Base-by-base conservation (phyloP, 64 coral and sea anemone genomes). In the Dendrophyllia cribrosa region DNA sequence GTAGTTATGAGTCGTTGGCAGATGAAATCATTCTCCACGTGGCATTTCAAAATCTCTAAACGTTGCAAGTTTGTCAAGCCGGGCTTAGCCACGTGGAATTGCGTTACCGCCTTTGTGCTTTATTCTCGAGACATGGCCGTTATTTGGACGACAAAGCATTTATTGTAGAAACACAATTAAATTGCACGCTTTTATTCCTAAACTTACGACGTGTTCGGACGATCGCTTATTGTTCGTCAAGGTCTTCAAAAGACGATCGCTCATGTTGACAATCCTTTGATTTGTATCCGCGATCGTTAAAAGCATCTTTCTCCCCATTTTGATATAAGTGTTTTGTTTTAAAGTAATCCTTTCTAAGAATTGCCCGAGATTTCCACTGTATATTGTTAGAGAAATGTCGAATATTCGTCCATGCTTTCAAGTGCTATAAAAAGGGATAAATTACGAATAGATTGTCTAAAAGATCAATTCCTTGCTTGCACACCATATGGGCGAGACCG, bases 1-100 rank as follows among this genome's bases (percentile, higher is more conserved):
- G 62, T 67, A 82, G 80, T 4, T 67, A 66, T 68, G 80, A 84
- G 80, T 84, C 80, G 58, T 66, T 84, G 80, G 19, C 43, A 68
- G 61, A 84, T 84, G 80, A 84, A 84, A 51, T 84, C 80, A 84
- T 84, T 12, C 61, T 65, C 60, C 80, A 84, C 80, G 80, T 84
- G 80, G 80, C 80, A 84, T 26, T 59, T 13, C 11, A 26, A 79
- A 79, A 79, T 79, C 56, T 79, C 23, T 24, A 68, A 82, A 82
- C 78, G 78, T 82, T 68, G 63, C 60, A 68, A 68, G 43, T 84
- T 84, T 64, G 20, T 84, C 61, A 84, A 67, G 80, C 43, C 60
- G 45, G 46, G 45, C 34, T 68, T 68, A 68, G 60, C 60, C 80
- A 84, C 80, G 80, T 84, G 80, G 80, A 84, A 67, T 21, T 20